Base-by-base conservation (phyloP, 2,113 vertebrate species). In the Prochilodus magdalenae region DNA sequence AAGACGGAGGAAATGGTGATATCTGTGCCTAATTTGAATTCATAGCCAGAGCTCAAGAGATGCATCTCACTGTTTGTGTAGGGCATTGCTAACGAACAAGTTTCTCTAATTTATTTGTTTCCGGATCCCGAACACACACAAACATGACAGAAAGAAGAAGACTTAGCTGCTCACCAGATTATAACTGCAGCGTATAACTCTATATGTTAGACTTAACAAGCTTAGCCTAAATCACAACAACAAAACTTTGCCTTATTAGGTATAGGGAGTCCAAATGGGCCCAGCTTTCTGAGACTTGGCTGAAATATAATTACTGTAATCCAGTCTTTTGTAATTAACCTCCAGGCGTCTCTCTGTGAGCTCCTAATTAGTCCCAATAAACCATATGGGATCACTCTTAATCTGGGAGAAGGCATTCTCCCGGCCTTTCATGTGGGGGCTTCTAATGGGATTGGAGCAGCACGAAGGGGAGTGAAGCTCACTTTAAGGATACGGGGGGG, bases 301-400 rank as follows among this genome's bases (percentile, higher is more conserved):
- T 59, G 69, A 83, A 62, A 86, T 87, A 81, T 85, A 84, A 86
- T 86, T 83, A 88, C 75, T 70, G 3, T 62, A 84, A 87, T 88
- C 59, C 69, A 77, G 55, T 84, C 44, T 82, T 86, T 88, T 85
- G 77, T 88, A 82, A 88, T 84, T 88, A 88, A 84, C 74, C 77
- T 86, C 77, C 49, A 62, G 60, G 71, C 62, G 57, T 84, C 77
- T 75, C 81, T 69, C 73, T 76, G 60, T 83, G 69, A 36, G 86
- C 55, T 82, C 12, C 80, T 86, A 86, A 88, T 89, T 85, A 86
- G 67, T 84, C 55, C 13, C 18, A 66, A 81, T 83, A 81, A 67
- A 83, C 86, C 79, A 76, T 84, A 81, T 71, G 73, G 83, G 79
- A 84, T 84, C 79, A 84, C 65, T 79, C 76, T 80, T 88, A 87